Conservation (phyloP, 2,113 vertebrate species). For the Perca schrenkii region DNA sequence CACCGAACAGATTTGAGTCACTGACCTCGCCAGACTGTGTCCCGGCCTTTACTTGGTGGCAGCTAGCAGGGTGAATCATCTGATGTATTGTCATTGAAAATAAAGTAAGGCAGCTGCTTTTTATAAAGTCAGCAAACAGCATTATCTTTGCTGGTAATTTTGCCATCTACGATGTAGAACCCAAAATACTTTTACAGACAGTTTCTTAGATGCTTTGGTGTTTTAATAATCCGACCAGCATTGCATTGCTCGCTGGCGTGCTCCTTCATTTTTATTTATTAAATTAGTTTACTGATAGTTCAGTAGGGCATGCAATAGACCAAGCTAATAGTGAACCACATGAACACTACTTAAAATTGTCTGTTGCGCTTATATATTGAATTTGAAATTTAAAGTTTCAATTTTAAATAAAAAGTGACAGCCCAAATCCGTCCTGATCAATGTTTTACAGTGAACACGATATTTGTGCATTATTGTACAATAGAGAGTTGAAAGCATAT, state of each 20-base stretch:
- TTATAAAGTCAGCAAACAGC: neutral
- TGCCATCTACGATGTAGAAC: too few species aligned
- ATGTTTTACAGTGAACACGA: neutral
- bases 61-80: neutral
- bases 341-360: too few species aligned
- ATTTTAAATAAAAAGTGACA: neutral
- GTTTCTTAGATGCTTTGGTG: neutral
- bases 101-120: neutral
- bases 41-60: too few species aligned
- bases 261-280: neutral
- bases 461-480: constrained; percentile 1
- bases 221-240: neutral
- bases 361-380: neutral
- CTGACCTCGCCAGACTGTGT: too few species aligned
- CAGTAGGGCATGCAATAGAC: neutral
- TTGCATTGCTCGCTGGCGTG: neutral
- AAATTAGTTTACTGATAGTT: neutral
- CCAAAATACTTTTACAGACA: neutral
- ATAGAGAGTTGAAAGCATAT: neutral
- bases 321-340: neutral
- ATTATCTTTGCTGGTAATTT: neutral
- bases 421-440: neutral
- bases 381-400: neutral
- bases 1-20: too few species aligned
- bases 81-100: too few species aligned